Conservation (phyloP, 2,888 invertebrate species). For the Cantharis lateralis region DNA sequence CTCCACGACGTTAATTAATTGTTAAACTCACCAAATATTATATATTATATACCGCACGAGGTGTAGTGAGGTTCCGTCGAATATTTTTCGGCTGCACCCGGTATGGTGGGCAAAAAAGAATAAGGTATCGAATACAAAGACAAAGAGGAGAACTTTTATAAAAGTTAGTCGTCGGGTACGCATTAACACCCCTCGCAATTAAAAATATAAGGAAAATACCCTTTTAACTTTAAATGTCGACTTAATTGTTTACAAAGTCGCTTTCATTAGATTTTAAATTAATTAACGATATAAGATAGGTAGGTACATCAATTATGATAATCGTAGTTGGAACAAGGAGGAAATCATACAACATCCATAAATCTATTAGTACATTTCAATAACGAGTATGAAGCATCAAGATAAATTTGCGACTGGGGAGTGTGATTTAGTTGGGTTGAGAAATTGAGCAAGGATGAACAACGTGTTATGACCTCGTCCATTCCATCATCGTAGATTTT, state of each 20-base stretch:
- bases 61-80: neutral
- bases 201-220: neutral
- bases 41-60: too few relatives aligned
- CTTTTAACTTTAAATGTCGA: neutral
- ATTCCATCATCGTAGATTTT: slow-evolving; percentile 32
- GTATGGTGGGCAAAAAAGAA: neutral
- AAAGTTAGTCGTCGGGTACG: neutral
- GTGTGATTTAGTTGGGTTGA: slow-evolving; percentile 28
- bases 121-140: neutral
- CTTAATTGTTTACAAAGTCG: neutral
- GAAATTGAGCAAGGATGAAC: slow-evolving; percentile 30
- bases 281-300: neutral
- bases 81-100: neutral
- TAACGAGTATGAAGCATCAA: slow-evolving; percentile 21
- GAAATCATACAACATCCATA: slow-evolving; percentile 5
- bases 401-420: slow-evolving; percentile 23
- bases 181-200: neutral
- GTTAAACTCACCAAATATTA: neutral
- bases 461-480: slow-evolving; percentile 33
- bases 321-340: neutral
- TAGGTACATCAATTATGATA: neutral
- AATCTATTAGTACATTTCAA: slow-evolving; percentile 26
- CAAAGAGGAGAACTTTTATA: neutral
- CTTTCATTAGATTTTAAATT: neutral
- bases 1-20: neutral